Conservation (phyloP, 92 coral and sea anemone genomes). For the Virgularia gustaviana region DNA sequence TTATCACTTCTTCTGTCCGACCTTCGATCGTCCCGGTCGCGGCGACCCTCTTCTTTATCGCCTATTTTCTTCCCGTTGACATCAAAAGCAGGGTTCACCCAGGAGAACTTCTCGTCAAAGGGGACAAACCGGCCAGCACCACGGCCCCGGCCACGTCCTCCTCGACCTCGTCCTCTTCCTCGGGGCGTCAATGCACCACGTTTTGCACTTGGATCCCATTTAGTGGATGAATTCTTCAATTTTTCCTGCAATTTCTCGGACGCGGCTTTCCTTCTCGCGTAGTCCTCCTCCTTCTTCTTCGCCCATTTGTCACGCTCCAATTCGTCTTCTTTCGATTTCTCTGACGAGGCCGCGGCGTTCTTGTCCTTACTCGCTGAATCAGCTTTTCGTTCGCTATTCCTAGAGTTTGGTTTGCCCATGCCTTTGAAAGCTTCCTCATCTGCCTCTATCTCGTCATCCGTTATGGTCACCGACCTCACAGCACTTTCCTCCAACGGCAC, state of each 20-base stretch:
- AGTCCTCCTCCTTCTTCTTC: constrained; percentile 19
- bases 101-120: constrained; percentile 13
- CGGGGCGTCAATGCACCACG: not conserved
- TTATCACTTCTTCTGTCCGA: not conserved
- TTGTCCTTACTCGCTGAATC: constrained; percentile 12
- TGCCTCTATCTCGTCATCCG: constrained; percentile 6
- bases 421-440: constrained; percentile 23
- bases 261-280: constrained; percentile 5
- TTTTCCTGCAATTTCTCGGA: not conserved
- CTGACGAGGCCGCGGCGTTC: constrained; percentile 13
- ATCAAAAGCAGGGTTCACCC: constrained; percentile 28
- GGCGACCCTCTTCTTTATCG: not conserved
- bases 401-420: constrained; percentile 17
- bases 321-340: constrained; percentile 21
- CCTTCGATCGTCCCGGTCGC: too few relatives aligned
- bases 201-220: not conserved
- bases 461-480: constrained; percentile 17
- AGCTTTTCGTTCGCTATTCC: not conserved
- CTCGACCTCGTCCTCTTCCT: not conserved
- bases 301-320: constrained; percentile 35
- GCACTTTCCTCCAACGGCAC: not conserved
- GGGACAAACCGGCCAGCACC: not conserved
- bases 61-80: not conserved
- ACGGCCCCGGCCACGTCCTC: not conserved
- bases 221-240: not conserved